Percentiles rank a stretch among this genome's conserved stretches.
Conservation (phyloP, 23 tunicate species). For the Oikopleura vanhoeffeni region DNA sequence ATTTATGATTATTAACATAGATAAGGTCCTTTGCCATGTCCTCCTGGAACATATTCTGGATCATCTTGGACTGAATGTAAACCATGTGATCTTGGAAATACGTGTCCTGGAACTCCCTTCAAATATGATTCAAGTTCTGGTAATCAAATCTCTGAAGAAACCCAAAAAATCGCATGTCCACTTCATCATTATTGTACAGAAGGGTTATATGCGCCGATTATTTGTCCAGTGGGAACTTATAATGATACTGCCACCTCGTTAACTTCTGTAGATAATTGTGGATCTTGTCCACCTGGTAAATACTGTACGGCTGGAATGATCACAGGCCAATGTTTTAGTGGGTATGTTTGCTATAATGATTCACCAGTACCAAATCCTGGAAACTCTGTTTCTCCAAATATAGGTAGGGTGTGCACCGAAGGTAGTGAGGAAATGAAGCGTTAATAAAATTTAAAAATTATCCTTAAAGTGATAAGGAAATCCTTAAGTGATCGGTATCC, state of each 20-base stretch:
- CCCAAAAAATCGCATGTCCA: neutral
- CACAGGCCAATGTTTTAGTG: neutral
- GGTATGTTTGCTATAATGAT: neutral
- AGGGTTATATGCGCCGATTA: neutral
- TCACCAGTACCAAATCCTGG: too few relatives aligned
- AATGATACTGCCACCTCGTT: neutral
- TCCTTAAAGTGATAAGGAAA: too few relatives aligned
- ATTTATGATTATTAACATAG: too few relatives aligned
- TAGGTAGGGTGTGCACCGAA: too few relatives aligned
- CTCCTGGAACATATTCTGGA: too few relatives aligned
- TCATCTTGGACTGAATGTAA: neutral
- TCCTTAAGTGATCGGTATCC: too few relatives aligned
- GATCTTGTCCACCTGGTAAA: slow-evolving; percentile 44
- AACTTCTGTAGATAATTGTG: neutral
- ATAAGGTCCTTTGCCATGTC: too few relatives aligned
- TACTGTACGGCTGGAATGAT: slow-evolving; percentile 25
- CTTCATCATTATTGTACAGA: slow-evolving; percentile 44
- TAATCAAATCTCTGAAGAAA: neutral
- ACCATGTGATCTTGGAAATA: neutral
- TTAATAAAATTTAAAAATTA: too few relatives aligned
- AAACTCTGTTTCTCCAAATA: too few relatives aligned
- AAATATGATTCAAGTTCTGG: neutral
- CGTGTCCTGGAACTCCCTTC: too few relatives aligned
- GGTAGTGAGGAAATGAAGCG: too few relatives aligned
- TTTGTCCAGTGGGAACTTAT: neutral